Evolutionary conservation across 2,113 vertebrate genomes (phyloP), one percentile per base, ranked within the genome.

Genomic region (Pionites leucogaster): DNA sequence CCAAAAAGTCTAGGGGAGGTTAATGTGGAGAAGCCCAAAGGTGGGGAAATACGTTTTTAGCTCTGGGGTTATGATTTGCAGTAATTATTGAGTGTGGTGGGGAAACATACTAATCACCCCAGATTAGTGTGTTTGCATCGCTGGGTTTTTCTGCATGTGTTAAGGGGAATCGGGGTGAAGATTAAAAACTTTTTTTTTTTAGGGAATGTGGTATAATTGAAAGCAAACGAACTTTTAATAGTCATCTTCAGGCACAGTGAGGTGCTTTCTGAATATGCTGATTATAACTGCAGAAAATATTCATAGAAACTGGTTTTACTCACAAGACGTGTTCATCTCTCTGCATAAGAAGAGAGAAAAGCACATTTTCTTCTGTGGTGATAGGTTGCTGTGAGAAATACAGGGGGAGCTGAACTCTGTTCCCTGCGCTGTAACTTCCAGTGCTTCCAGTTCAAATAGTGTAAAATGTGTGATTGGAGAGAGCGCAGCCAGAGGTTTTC

Each of bases 51-150:
- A 49, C 0, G 1, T 92, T 96, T 96, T 96, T 97, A 95, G 91
- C 83, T 93, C 74, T 80, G 49, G 92, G 86, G n/a, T 94, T 95
- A 69, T 93, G 88, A 94, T 85, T 96, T 95, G n/a, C 2, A 37
- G 69, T 96, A 94, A 74, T 96, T 94, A 63, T 80, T 93, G 92
- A 92, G 93, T 96, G 93, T 94, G 96, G 83, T 96, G 77, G 69
- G 53, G 64, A 59, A 59, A 35, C 57, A 35, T 59, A 35, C 57
- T 24, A 35, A 59, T 59, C 22, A 82, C 93, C 83, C 86, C 0
- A 3, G 88, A 94, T 92, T 94, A 96, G 92, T 85, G 78, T 89
- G 84, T 96, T 96, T 94, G 83, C 86, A 55, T 93, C 95, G 65
- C 86, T 96, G 92, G 60, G 25, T 92, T 96, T 10, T 96, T 96